Percentiles rank a stretch among this genome's conserved stretches.
These are phyloP conservation scores for Calameuta filiformis DNA, from an alignment of 2,888 invertebrate species.

Conservation along the genomic window DNA sequence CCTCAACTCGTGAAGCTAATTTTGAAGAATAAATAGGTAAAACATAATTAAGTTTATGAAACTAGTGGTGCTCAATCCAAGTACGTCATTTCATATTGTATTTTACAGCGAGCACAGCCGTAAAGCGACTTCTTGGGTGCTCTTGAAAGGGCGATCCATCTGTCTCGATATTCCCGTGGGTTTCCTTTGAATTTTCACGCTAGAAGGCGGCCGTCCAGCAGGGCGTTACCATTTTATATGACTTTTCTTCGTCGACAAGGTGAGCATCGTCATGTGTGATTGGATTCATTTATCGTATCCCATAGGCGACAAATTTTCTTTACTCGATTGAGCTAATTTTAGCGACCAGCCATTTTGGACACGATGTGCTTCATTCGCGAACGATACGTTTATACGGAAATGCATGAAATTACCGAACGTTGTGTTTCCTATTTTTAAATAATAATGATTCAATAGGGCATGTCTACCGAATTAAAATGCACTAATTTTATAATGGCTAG, in stretches of 20 bases:
- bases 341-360: constrained; percentile 61
- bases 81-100: background rate
- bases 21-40: background rate
- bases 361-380: constrained; percentile 40
- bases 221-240: constrained; percentile 96
- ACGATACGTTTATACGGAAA: constrained; percentile 32
- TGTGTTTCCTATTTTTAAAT: background rate
- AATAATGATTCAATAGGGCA: background rate
- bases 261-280: constrained; percentile 67
- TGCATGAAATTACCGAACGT: constrained; percentile 3
- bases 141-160: constrained; percentile 58
- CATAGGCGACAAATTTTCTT: background rate
- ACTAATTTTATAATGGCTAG: background rate
- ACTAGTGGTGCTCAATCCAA: background rate
- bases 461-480: background rate
- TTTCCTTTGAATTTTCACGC: constrained; percentile 56
- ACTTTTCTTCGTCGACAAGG: constrained; percentile 95
- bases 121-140: constrained; percentile 38
- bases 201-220: constrained; percentile 76
- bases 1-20: background rate
- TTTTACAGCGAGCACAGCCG: constrained; percentile 23
- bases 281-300: background rate
- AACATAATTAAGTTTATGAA: background rate
- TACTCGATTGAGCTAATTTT: constrained; percentile 48
- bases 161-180: constrained; percentile 42